phyloP scores from a whole-genome alignment of 2,888 invertebrate species.

The Dynastes grantii region DNA sequence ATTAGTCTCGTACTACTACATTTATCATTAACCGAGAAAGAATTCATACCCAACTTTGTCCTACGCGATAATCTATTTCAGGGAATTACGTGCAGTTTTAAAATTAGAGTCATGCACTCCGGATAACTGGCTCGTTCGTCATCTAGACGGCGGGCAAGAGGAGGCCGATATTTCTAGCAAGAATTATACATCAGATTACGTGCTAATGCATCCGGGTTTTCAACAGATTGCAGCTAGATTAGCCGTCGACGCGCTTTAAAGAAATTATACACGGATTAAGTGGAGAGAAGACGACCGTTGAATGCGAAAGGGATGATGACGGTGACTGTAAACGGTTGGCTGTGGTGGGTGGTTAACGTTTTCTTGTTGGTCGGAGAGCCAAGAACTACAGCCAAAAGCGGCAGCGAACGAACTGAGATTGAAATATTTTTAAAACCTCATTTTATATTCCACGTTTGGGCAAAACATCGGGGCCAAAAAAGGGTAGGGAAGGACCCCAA shows the following conservation, averaged over 20 bases:
- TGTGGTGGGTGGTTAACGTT: slow-evolving; percentile 32
- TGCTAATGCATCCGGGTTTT: slow-evolving; percentile 50
- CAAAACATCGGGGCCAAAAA: too few relatives aligned
- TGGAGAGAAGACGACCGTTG: slow-evolving; percentile 42
- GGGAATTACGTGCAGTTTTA: slow-evolving; percentile 33
- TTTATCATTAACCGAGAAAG: slow-evolving; percentile 26
- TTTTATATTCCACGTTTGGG: slow-evolving; percentile 58
- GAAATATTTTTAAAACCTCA: slow-evolving; percentile 57
- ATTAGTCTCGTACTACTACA: slow-evolving; percentile 1
- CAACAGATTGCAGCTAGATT: slow-evolving; percentile 52
- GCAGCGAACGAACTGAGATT: slow-evolving; percentile 48
- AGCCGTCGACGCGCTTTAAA: slow-evolving; percentile 48
- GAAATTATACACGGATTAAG: slow-evolving; percentile 52
- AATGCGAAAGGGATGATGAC: slow-evolving; percentile 28
- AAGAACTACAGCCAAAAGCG: slow-evolving; percentile 25
- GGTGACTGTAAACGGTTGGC: slow-evolving; percentile 10
- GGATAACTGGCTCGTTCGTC: slow-evolving; percentile 38
- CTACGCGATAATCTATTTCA: slow-evolving; percentile 29
- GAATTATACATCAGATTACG: slow-evolving; percentile 51
- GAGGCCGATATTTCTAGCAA: slow-evolving; percentile 20
- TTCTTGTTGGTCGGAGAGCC: slow-evolving; percentile 26
- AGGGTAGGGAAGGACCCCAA: slow-evolving; percentile 20
- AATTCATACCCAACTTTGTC: slow-evolving; percentile 35
- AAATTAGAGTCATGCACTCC: slow-evolving; percentile 38
- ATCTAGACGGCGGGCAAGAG: slow-evolving; percentile 22